Evolutionary conservation across 2,888 invertebrate species (phyloP), one percentile per base, ranked within the genome.

Genomic region (Andrena bicolor): DNA sequence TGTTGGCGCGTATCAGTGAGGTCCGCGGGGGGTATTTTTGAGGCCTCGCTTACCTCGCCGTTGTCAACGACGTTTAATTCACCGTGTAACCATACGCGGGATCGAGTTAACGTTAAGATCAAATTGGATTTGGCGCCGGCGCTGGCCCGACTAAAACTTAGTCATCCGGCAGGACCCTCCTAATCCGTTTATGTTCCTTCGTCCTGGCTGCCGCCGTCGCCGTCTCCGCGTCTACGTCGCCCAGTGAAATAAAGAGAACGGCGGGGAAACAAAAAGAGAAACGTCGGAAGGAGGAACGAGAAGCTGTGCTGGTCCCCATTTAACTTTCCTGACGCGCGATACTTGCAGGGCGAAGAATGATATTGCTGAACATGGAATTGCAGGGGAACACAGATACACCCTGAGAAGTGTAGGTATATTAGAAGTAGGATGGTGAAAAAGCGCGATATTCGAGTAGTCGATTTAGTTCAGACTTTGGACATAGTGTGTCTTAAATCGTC

Each of bases 41-140:
- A 64, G 75, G 65, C 61, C 71, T 65, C 68, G 48, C 61, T 61
- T 76, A 74, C 78, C 66, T 76, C 65, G 56, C 41, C 61, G 82
- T 82, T 83, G 83, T 83, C 77, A 81, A 86, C 85, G 86, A 80
- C 85, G 89, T 86, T 90, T 92, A 92, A 92, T 92, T 92, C 90
- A 91, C 86, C 91, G 91, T 92, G 91, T 92, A 92, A 92, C 92
- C 90, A 91, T 92, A 91, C 89, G 91, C 90, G 89, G 85, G 90
- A 92, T 92, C 92, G 91, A 92, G 90, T 92, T 92, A 92, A 91
- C 90, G 89, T 91, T 92, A 92, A 92, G 92, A 92, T 91, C 87
- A 92, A 92, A 92, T 92, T 92, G 92, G 90, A 92, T 92, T 92
- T 90, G 80, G 89, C 83, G 88, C 83, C 85, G 83, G 88, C 84